Conservation (phyloP, 1,140 invertebrate genomes). For the Anastatus disparis region DNA sequence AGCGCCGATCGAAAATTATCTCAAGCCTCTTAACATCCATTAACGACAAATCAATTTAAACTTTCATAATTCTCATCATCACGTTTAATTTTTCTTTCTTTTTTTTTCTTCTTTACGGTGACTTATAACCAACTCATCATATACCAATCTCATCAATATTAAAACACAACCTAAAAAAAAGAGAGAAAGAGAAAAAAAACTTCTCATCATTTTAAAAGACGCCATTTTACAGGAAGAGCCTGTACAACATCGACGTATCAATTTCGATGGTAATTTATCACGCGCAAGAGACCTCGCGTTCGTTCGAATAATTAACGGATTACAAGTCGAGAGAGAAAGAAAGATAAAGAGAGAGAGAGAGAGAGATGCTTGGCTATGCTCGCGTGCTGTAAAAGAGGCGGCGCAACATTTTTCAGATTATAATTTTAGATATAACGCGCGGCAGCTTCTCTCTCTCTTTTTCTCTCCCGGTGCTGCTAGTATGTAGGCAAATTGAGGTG, state of each 20-base stretch:
- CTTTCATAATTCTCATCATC: background rate
- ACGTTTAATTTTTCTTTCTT: background rate
- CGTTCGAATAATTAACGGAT: conserved; percentile 56
- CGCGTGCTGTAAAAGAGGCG: too few relatives aligned
- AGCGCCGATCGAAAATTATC: too few relatives aligned
- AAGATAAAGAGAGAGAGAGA: background rate
- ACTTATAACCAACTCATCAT: too few relatives aligned
- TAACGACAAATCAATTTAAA: conserved; percentile 7
- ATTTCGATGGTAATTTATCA: conserved; percentile 32
- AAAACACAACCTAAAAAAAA: too few relatives aligned
- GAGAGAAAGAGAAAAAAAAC: too few relatives aligned
- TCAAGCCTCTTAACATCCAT: background rate
- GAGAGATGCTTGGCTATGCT: background rate
- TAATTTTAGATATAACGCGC: conserved; percentile 63
- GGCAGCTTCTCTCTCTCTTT: conserved; percentile 44
- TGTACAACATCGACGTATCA: conserved; percentile 32
- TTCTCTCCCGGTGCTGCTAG: conserved; percentile 60
- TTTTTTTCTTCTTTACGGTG: background rate
- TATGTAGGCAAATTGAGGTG: conserved; percentile 68
- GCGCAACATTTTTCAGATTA: conserved; percentile 61
- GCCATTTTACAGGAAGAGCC: background rate
- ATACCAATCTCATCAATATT: too few relatives aligned
- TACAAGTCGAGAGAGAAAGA: conserved; percentile 26
- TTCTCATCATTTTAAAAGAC: background rate
- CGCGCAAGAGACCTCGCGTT: background rate